These are phyloP conservation scores for Catharus minimus DNA, from an alignment of 2,113 vertebrate genomes.

Conservation along the genomic window DNA sequence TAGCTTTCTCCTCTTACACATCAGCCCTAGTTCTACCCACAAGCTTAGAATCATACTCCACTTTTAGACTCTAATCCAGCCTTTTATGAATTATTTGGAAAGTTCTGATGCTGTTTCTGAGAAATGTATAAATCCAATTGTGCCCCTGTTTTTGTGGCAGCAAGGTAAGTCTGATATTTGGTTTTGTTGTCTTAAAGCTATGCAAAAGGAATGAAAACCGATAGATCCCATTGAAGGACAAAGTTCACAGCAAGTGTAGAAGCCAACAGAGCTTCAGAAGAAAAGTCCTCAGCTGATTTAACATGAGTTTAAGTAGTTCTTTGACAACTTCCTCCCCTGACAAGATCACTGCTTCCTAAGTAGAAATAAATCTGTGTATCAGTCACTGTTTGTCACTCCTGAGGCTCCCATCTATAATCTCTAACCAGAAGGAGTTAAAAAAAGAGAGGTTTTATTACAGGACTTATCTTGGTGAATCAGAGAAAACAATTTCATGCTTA, in stretches of 20 bases:
- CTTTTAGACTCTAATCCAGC: not conserved
- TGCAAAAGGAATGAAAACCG: not conserved
- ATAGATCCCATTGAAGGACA: not conserved
- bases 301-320: not conserved
- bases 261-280: not conserved
- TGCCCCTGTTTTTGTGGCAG: not conserved
- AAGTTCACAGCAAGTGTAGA: not conserved
- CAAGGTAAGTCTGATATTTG: not conserved
- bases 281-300: not conserved
- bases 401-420: not conserved
- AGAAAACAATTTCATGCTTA: slow-evolving; percentile 27
- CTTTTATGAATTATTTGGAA: not conserved
- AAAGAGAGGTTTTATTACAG: not conserved
- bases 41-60: not conserved
- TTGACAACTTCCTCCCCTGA: not conserved
- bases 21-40: not conserved
- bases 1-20: not conserved
- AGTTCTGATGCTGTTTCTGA: not conserved
- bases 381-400: not conserved
- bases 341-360: not conserved
- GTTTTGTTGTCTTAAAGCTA: not conserved
- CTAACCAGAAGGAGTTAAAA: not conserved
- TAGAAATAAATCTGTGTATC: not conserved
- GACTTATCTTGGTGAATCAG: not conserved
- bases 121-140: not conserved